Evolutionary conservation across 2,888 invertebrate species (phyloP).

Genomic region (Cheilosia soror): DNA sequence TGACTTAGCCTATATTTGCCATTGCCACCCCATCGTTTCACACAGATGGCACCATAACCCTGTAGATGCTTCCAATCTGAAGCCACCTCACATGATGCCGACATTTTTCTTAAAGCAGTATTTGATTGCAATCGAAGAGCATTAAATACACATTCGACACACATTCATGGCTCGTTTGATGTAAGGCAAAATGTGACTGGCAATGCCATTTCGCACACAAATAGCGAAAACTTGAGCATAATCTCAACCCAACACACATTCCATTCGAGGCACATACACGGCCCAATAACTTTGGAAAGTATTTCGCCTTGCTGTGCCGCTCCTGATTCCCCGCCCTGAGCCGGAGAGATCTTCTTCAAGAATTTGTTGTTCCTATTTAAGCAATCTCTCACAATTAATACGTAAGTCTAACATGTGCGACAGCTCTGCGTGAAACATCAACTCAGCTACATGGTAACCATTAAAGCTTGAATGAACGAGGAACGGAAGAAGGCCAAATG

Average conservation of each 20-base stretch:
- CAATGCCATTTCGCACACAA: constrained; percentile 37
- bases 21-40: background rate
- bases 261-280: constrained; percentile 36
- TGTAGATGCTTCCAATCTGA: background rate
- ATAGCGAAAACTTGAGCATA: constrained; percentile 32
- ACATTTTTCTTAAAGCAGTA: constrained; percentile 34
- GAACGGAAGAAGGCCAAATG: constrained; percentile 40
- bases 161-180: constrained; percentile 42
- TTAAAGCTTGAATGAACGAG: constrained; percentile 28
- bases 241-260: constrained; percentile 30
- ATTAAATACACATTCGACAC: constrained; percentile 53
- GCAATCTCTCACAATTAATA: constrained; percentile 68
- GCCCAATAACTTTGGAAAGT: constrained; percentile 46
- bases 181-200: constrained; percentile 15
- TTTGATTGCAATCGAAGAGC: constrained; percentile 45
- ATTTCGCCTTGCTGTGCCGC: background rate
- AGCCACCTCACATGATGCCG: constrained; percentile 13
- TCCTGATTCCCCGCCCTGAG: background rate
- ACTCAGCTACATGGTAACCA: constrained; percentile 19
- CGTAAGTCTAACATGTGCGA: constrained; percentile 39
- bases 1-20: constrained; percentile 11
- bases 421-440: constrained; percentile 46
- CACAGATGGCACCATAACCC: background rate
- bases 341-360: constrained; percentile 12
- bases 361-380: constrained; percentile 22